These are phyloP conservation scores for Poecile atricapillus DNA, from an alignment of 2,113 vertebrate genomes.

Conservation along the genomic window DNA sequence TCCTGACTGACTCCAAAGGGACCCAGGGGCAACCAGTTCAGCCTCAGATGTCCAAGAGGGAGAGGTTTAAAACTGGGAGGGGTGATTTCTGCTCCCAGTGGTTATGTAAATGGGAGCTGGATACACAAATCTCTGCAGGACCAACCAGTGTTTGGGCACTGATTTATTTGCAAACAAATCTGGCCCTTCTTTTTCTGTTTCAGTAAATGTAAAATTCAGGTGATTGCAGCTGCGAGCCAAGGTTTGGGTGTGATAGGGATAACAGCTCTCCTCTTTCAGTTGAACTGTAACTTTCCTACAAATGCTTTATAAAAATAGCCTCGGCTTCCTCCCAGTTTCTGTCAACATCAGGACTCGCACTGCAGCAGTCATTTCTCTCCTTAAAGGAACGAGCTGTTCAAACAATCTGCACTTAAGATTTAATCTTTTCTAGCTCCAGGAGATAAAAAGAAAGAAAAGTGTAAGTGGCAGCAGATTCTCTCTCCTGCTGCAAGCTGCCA, in stretches of 20 bases:
- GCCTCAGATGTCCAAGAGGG: slow-evolving; percentile 31
- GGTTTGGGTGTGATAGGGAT: neutral
- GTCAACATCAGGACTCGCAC: neutral
- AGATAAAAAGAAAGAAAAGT: slow-evolving; percentile 37
- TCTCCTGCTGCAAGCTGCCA: neutral
- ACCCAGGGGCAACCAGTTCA: slow-evolving; percentile 1
- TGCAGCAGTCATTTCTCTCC: neutral
- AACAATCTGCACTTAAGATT: slow-evolving; percentile 37
- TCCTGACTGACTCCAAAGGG: slow-evolving; percentile 14
- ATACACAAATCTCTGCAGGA: slow-evolving; percentile 36
- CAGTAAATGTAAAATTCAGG: neutral
- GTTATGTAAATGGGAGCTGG: slow-evolving; percentile 53
- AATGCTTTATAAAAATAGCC: neutral
- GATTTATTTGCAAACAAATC: slow-evolving; percentile 49
- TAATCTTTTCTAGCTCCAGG: slow-evolving; percentile 52
- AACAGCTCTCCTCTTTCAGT: neutral
- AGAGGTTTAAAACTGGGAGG: slow-evolving; percentile 12
- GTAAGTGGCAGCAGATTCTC: slow-evolving; percentile 32
- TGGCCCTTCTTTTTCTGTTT: neutral
- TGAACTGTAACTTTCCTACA: neutral
- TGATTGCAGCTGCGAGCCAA: neutral
- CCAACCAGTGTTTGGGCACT: neutral
- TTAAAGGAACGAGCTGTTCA: slow-evolving; percentile 12
- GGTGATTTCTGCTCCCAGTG: slow-evolving; percentile 30
- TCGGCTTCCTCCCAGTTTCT: neutral